Percentiles rank a stretch among this genome's conserved stretches.
phyloP scores from a whole-genome alignment of 2,797 vertebrate genomes.

The Tenualosa thibaudeaui region DNA sequence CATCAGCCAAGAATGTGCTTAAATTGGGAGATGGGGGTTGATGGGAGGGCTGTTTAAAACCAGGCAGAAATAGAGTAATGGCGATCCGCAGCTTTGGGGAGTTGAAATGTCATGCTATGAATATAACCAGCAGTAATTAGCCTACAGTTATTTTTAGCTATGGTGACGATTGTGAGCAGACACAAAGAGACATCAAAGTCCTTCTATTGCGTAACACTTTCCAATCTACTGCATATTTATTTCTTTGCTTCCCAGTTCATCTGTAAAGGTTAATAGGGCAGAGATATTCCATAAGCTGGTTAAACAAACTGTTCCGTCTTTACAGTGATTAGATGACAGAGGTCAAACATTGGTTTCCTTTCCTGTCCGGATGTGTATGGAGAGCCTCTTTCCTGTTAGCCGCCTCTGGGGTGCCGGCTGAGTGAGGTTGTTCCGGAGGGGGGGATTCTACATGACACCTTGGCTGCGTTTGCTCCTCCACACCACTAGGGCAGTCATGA shows the following conservation, averaged over 20 bases:
- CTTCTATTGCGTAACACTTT: background rate
- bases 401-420: too few relatives aligned
- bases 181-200: slow-evolving; percentile 2
- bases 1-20: slow-evolving; percentile 8
- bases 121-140: slow-evolving; percentile 9
- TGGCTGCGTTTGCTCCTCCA: slow-evolving; percentile 92
- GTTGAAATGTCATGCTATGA: slow-evolving; percentile 12
- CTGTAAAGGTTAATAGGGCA: background rate
- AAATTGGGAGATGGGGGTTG: background rate
- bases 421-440: background rate
- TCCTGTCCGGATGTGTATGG: background rate
- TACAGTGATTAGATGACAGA: background rate
- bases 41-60: background rate
- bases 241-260: background rate
- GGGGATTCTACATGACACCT: slow-evolving; percentile 78
- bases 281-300: background rate
- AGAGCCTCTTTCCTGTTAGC: background rate
- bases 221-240: background rate
- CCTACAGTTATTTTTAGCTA: slow-evolving; percentile 5
- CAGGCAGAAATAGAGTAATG: slow-evolving; percentile 11
- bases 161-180: background rate
- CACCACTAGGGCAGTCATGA: slow-evolving; percentile 89
- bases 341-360: background rate
- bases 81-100: background rate
- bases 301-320: background rate